Evolutionary conservation across 1,140 invertebrate species (phyloP), one percentile per base, ranked within the genome.

Genomic region (Lethocerus indicus): DNA sequence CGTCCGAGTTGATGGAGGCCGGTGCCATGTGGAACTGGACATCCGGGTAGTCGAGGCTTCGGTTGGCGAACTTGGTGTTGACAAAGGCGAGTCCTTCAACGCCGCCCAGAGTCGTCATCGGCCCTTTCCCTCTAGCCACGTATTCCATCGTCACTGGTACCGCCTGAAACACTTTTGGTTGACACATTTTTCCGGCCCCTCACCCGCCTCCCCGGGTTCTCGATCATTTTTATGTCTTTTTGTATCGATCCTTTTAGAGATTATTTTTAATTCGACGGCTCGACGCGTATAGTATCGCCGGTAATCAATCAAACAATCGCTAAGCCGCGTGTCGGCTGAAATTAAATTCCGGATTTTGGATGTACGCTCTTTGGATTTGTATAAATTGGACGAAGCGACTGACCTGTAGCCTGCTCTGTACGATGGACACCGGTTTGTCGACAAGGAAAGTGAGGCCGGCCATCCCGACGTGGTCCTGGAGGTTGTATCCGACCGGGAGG

Each of bases 1-100:
- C 75, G 58, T 87, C 83, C 0, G 86, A 87, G 50, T 81, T 80
- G 1, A 88, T 81, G 2, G 81, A 83, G 0, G 85, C 85, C 1
- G 86, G 83, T 1, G 83, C 83, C 78, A 90, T 85, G 51, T 89
- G 85, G 48, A 88, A 83, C 54, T 90, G 83, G 47, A 89, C 78
- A 56, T 90, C 87, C 0, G 87, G 86, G 69, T 78, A 85, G 45
- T 78, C 69, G 0, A 73, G 72, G 1, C 75, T 76, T 37, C 64
- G 60, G 59, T 86, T 87, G 0, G 83, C 84, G 56, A 77, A 86
- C 49, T 75, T 79, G 0, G 86, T 87, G 54, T 87, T 86, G 0
- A 90, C 75, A 59, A 87, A 89, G 1, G 80, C 86, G 29, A 89
- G 66, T 1, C 85, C 85, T 66, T 90, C 86, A 2, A 90, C 76